phyloP scores from a whole-genome alignment of 1,140 invertebrate species.

The Listronotus oregonensis region DNA sequence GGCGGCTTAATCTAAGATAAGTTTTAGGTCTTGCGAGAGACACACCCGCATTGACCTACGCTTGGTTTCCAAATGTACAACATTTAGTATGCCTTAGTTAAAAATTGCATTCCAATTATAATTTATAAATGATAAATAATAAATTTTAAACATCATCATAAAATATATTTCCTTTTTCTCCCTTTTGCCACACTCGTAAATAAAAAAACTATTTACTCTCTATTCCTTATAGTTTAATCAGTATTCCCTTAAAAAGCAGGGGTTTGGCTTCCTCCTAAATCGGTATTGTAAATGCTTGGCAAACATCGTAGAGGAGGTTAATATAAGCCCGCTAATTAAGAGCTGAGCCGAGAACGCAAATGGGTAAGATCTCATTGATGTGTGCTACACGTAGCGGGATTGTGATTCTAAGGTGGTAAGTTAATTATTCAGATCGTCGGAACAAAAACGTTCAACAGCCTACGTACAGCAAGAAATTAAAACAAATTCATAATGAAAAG shows the following conservation, averaged over 20 bases:
- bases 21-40: too few relatives aligned
- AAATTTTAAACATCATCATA: too few relatives aligned
- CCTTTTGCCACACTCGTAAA: too few relatives aligned
- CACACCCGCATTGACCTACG: too few relatives aligned
- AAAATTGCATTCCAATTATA: too few relatives aligned
- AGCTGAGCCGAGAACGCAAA: conserved; percentile 43
- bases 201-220: too few relatives aligned
- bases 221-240: conserved; percentile 2
- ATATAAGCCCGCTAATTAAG: conserved; percentile 54
- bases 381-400: conserved; percentile 53
- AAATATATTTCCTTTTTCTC: too few relatives aligned
- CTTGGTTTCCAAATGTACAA: too few relatives aligned
- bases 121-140: too few relatives aligned
- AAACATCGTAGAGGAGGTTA: conserved; percentile 38
- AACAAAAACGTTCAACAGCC: conserved; percentile 43
- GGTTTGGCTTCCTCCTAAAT: conserved; percentile 25
- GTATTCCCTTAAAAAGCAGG: conserved; percentile 10
- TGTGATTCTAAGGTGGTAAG: conserved; percentile 55
- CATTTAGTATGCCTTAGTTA: too few relatives aligned
- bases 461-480: conserved; percentile 38
- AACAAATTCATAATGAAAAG: conserved; percentile 35
- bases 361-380: conserved; percentile 47
- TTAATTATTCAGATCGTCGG: conserved; percentile 53
- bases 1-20: too few relatives aligned
- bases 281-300: conserved; percentile 35